These are phyloP conservation scores for Coelopa pilipes DNA, from an alignment of 2,888 invertebrate species.

Conservation along the genomic window DNA sequence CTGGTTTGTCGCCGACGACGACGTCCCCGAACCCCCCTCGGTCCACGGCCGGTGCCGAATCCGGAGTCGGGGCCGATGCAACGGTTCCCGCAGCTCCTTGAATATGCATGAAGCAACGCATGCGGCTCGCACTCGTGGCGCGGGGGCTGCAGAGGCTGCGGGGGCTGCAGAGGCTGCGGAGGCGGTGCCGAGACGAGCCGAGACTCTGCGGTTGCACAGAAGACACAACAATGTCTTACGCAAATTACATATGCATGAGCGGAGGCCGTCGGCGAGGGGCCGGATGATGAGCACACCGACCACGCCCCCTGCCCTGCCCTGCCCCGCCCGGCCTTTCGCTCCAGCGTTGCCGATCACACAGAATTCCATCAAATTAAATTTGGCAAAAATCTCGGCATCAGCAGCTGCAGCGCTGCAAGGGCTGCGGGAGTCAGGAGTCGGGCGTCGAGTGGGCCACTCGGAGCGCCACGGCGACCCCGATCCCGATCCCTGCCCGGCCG, in stretches of 20 bases:
- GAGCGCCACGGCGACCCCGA: background rate
- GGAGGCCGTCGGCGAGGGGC: background rate
- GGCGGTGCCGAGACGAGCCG: slow-evolving; percentile 3
- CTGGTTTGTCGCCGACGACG: background rate
- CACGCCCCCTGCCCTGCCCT: background rate
- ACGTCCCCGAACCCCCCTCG: background rate
- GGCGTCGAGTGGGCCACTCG: background rate
- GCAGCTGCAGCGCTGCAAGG: background rate
- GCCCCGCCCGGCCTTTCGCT: no score
- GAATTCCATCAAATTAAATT: slow-evolving; percentile 7
- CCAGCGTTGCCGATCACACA: slow-evolving; percentile 2
- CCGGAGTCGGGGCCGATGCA: background rate
- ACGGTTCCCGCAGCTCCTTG: slow-evolving; percentile 18
- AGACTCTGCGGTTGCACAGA: slow-evolving; percentile 7
- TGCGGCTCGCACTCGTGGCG: background rate
- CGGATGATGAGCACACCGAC: background rate
- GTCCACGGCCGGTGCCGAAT: no score
- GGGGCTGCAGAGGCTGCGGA: background rate
- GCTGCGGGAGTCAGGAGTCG: background rate
- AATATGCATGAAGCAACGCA: slow-evolving; percentile 25
- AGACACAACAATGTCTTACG: slow-evolving; percentile 22
- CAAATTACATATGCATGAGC: background rate
- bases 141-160: background rate
- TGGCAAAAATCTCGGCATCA: background rate
- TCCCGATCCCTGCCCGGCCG: background rate